A percentile compares a stretch with the other conserved stretches of the same genome.
Evolutionary conservation across 2,888 invertebrate genomes (phyloP).

Genomic region (Chymomyza fuscimana): DNA sequence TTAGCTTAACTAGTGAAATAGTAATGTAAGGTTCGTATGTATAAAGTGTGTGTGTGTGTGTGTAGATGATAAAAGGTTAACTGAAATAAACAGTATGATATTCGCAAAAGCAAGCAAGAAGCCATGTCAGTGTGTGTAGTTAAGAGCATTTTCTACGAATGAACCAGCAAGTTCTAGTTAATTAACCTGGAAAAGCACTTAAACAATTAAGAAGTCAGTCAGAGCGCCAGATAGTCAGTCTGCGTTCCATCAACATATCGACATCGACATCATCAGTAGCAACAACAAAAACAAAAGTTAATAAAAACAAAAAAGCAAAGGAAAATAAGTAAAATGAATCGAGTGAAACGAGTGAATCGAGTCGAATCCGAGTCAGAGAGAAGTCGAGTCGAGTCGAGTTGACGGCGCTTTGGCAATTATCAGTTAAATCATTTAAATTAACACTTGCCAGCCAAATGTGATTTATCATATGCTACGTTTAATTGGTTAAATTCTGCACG

Average conservation of each 20-base stretch:
- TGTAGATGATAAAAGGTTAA: conserved; percentile 25
- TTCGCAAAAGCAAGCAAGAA: background rate
- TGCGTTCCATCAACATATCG: conserved; percentile 12
- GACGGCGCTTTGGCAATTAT: conserved; percentile 55
- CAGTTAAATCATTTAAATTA: conserved; percentile 75
- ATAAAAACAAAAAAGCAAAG: background rate
- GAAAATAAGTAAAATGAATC: background rate
- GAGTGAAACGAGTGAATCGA: background rate
- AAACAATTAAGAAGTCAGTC: conserved; percentile 57
- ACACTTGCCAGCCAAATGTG: conserved; percentile 55
- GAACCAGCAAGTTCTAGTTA: conserved; percentile 48
- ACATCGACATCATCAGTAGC: conserved; percentile 22
- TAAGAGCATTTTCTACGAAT: background rate
- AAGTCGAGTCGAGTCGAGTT: conserved; percentile 16
- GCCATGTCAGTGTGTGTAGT: background rate
- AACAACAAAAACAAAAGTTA: conserved; percentile 8
- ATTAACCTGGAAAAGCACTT: conserved; percentile 72
- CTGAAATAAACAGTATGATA: too few relatives aligned
- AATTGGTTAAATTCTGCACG: conserved; percentile 42
- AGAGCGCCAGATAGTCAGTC: background rate
- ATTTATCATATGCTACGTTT: conserved; percentile 62
- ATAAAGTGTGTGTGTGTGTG: conserved; percentile 18
- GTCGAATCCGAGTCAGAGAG: too few relatives aligned
- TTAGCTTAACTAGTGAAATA: conserved; percentile 23
- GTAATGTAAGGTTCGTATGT: conserved; percentile 11